A percentile compares a stretch with the other conserved stretches of the same genome.
Evolutionary conservation across 2,113 vertebrate species (phyloP).

Genomic region (Callopanchax toddi): DNA sequence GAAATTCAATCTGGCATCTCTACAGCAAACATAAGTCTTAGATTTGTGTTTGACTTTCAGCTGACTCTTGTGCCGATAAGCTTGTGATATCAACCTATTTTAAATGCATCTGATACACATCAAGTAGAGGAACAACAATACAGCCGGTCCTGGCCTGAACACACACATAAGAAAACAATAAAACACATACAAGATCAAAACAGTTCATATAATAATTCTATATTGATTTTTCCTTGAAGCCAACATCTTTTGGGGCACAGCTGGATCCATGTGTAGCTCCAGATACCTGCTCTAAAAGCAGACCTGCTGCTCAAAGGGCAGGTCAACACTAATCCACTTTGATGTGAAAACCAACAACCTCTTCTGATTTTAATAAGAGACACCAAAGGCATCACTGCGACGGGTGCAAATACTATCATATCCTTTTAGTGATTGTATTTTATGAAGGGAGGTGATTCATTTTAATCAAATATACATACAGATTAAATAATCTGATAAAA

Average conservation of each 20-base stretch:
- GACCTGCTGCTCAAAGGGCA: slow-evolving; percentile 53
- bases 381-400: slow-evolving; percentile 43
- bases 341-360: slow-evolving; percentile 52
- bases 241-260: slow-evolving; percentile 15
- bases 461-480: slow-evolving; percentile 18
- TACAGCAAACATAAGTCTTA: too few relatives aligned
- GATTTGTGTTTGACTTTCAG: too few relatives aligned
- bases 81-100: too few relatives aligned
- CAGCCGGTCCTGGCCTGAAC: too few relatives aligned
- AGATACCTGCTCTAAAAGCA: slow-evolving; percentile 39
- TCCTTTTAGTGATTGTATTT: slow-evolving; percentile 16
- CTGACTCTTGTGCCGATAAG: too few relatives aligned
- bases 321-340: slow-evolving; percentile 46
- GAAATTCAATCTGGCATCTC: too few relatives aligned
- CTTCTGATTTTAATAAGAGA: slow-evolving; percentile 29
- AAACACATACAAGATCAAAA: too few relatives aligned
- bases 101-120: too few relatives aligned
- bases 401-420: neutral
- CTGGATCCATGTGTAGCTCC: slow-evolving; percentile 6
- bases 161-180: too few relatives aligned
- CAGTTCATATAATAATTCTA: too few relatives aligned
- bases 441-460: neutral
- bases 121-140: too few relatives aligned
- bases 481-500: neutral
- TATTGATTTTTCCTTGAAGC: slow-evolving; percentile 8